Conservation (phyloP, 2,797 vertebrate genomes). For the Mormyrops boulengeri region DNA sequence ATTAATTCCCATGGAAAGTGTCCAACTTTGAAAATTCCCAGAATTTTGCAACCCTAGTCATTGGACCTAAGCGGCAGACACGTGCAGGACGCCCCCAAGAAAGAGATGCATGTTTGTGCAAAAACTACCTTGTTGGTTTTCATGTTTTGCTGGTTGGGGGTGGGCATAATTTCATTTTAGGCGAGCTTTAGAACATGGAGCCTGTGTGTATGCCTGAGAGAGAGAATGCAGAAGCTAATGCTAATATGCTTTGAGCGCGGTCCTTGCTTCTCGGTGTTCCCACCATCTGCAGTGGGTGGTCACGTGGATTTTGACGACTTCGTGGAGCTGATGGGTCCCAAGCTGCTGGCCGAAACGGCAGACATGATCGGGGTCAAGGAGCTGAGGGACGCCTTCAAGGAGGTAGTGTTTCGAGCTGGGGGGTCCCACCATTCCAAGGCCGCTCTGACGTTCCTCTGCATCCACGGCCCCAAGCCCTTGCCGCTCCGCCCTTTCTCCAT, state of each 20-base stretch:
- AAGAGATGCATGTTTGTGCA: neutral
- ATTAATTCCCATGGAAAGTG: neutral
- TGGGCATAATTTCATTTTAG: neutral
- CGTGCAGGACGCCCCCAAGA: neutral
- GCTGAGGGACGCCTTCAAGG: constrained; percentile 88
- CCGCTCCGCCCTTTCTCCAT: neutral
- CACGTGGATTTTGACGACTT: constrained; percentile 98
- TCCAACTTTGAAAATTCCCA: neutral
- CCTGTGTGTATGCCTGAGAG: neutral
- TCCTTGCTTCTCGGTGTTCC: neutral
- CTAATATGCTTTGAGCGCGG: neutral
- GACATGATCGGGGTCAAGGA: constrained; percentile 98
- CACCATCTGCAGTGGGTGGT: constrained; percentile 73
- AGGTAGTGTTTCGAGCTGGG: constrained; percentile 59
- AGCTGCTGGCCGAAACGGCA: constrained; percentile 91
- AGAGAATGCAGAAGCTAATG: neutral
- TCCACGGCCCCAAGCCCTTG: neutral
- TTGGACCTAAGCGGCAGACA: neutral
- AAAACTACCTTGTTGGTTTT: neutral
- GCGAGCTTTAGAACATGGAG: neutral
- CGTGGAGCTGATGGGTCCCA: constrained; percentile 96
- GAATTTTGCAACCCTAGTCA: neutral
- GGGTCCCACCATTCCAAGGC: neutral
- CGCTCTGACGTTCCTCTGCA: neutral
- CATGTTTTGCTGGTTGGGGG: neutral